A percentile compares a stretch with the other conserved stretches of the same genome.
Conservation (phyloP, 2,888 invertebrate species). For the Lasioglossum morio region DNA sequence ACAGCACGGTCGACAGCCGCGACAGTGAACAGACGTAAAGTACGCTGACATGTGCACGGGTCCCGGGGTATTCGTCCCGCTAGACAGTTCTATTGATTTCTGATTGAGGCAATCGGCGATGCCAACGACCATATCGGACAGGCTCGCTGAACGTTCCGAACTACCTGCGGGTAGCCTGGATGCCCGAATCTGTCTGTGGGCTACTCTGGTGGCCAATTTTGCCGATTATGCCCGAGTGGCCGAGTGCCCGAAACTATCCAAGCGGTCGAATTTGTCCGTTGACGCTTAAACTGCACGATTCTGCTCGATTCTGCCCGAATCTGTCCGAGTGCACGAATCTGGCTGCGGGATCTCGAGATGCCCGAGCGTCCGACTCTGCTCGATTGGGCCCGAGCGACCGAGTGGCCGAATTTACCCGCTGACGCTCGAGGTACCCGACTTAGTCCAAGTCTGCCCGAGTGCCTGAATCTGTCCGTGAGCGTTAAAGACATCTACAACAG, state of each 20-base stretch:
- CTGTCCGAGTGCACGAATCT: neutral
- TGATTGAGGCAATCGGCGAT: slow-evolving; percentile 61
- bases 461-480: neutral
- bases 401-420: neutral
- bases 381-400: neutral
- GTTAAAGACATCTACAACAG: neutral
- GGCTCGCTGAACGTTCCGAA: slow-evolving; percentile 34
- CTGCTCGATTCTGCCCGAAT: neutral
- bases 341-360: neutral
- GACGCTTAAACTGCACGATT: neutral
- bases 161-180: neutral
- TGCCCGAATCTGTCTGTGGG: slow-evolving; percentile 11
- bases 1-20: slow-evolving; percentile 17
- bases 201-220: neutral
- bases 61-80: slow-evolving; percentile 30
- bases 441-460: too few species aligned
- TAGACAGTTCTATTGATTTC: slow-evolving; percentile 63
- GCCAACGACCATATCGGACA: slow-evolving; percentile 53
- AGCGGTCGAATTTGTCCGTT: neutral
- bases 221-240: slow-evolving; percentile 6
- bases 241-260: neutral
- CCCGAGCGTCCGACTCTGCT: neutral
- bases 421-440: neutral
- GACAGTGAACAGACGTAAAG: slow-evolving; percentile 8
- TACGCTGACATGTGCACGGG: slow-evolving; percentile 38